phyloP scores from a whole-genome alignment of 2,888 invertebrate species.

The Ypsolopha scabrella region DNA sequence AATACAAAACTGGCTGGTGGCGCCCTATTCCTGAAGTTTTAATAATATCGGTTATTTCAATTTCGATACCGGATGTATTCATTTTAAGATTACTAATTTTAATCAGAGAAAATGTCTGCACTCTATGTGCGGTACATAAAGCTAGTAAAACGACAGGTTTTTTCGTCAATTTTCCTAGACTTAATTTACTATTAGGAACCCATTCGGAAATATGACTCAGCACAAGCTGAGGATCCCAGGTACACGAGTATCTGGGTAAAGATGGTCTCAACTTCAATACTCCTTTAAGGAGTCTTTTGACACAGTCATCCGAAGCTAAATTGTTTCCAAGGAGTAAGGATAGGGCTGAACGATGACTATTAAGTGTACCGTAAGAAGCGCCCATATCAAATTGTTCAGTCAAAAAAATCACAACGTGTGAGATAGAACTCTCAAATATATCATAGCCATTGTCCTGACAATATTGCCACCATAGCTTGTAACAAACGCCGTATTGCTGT shows the following conservation, averaged over 20 bases:
- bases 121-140: slow-evolving; percentile 7
- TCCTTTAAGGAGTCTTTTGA: slow-evolving; percentile 8
- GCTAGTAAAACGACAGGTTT: slow-evolving; percentile 2
- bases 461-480: slow-evolving; percentile 12
- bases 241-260: slow-evolving; percentile 6
- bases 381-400: slow-evolving; percentile 10
- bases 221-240: slow-evolving; percentile 8
- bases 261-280: slow-evolving; percentile 5
- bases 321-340: slow-evolving; percentile 6
- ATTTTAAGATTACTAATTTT: slow-evolving; percentile 2
- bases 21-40: slow-evolving; percentile 1
- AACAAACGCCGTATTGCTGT: slow-evolving; percentile 1
- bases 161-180: slow-evolving; percentile 9
- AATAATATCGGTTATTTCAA: not conserved
- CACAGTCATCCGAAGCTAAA: slow-evolving; percentile 3
- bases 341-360: slow-evolving; percentile 13
- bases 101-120: too few relatives aligned
- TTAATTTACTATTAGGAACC: slow-evolving; percentile 3
- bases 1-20: not conserved
- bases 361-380: slow-evolving; percentile 11
- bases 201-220: not conserved
- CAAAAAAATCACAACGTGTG: slow-evolving; percentile 6
- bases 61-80: not conserved
- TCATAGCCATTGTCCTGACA: slow-evolving; percentile 4
- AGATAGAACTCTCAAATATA: not conserved